phyloP scores from a whole-genome alignment of 2,888 invertebrate genomes.

The Oscheius sp. region DNA sequence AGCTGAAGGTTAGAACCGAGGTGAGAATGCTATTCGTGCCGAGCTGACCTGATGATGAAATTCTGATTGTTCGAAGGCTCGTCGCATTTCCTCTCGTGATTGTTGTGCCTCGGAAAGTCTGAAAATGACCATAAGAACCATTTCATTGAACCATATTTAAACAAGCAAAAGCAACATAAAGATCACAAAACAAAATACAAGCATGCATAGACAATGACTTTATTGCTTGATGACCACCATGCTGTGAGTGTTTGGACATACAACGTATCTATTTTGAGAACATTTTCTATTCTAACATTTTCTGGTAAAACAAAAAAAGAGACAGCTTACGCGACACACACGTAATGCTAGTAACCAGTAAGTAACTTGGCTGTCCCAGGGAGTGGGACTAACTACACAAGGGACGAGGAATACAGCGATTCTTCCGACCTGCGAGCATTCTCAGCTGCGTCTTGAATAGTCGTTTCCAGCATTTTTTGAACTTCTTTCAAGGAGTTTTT shows the following conservation, averaged over 20 bases:
- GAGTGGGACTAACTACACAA: neutral
- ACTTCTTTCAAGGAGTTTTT: conserved; percentile 42
- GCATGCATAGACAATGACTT: conserved; percentile 19
- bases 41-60: conserved; percentile 35
- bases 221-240: neutral
- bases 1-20: conserved; percentile 16
- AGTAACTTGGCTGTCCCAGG: conserved; percentile 5
- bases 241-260: neutral
- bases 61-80: conserved; percentile 21
- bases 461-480: conserved; percentile 48
- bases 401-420: conserved; percentile 25
- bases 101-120: conserved; percentile 29
- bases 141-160: too few species aligned
- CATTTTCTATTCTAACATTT: neutral
- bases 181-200: neutral
- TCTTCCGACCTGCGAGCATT: conserved; percentile 55
- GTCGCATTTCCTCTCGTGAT: conserved; percentile 26
- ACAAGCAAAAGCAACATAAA: too few species aligned
- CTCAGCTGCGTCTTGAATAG: conserved; percentile 53
- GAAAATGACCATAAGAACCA: too few species aligned
- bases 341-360: conserved; percentile 15
- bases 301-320: neutral
- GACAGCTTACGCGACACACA: neutral
- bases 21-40: conserved; percentile 16
- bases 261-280: conserved; percentile 4